A percentile compares a stretch with the other conserved stretches of the same genome.
Conservation (phyloP, 2,113 vertebrate species). For the Mustela nigripes region DNA sequence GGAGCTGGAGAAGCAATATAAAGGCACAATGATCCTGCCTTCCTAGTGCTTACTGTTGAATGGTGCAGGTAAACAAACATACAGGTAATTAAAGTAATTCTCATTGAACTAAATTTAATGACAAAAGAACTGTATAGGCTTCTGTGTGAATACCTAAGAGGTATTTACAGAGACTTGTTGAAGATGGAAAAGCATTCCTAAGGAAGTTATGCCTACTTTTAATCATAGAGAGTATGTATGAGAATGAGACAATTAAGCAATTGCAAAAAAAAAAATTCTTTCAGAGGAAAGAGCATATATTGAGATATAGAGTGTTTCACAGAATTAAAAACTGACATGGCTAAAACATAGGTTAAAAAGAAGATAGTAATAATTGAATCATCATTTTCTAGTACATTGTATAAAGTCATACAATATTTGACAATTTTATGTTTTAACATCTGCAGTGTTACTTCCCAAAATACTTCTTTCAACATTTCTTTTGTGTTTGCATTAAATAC, state of each 20-base stretch:
- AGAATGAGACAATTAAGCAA: background rate
- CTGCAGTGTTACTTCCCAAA: background rate
- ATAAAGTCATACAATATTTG: background rate
- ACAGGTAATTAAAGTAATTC: background rate
- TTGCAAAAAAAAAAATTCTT: background rate
- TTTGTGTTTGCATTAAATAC: background rate
- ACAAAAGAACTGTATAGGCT: background rate
- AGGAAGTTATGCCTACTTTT: background rate
- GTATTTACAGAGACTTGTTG: background rate
- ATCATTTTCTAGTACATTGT: background rate
- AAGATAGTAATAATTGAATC: background rate
- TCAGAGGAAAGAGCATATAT: background rate
- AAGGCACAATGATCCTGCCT: accelerated
- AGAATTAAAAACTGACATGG: background rate
- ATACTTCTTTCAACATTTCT: background rate
- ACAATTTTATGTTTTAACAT: background rate
- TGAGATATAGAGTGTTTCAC: background rate
- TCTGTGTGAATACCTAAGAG: background rate
- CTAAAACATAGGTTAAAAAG: background rate
- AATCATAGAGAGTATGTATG: background rate
- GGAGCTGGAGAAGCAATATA: background rate
- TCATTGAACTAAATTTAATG: background rate
- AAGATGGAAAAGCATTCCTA: background rate
- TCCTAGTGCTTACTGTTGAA: background rate
- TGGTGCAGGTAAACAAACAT: background rate